These are phyloP conservation scores for Protonibea diacanthus DNA, from an alignment of 2,797 vertebrate genomes.

Conservation along the genomic window DNA sequence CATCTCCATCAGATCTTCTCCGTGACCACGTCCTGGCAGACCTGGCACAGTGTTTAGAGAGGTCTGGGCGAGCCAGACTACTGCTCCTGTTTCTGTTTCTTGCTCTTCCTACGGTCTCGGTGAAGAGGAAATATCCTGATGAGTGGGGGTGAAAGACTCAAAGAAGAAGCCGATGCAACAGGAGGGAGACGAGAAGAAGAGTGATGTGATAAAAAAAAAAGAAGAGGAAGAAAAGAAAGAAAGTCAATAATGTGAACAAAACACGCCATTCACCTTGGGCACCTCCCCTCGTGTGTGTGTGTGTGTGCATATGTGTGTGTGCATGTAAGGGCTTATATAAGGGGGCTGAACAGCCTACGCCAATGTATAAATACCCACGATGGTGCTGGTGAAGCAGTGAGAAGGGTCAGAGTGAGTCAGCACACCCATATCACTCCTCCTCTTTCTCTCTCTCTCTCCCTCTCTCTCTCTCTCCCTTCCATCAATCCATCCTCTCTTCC, in stretches of 20 bases:
- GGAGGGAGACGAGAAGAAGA: slow-evolving; percentile 38
- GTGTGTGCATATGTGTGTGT: slow-evolving; percentile 30
- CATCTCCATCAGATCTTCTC: slow-evolving; percentile 35
- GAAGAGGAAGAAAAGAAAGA: slow-evolving; percentile 44
- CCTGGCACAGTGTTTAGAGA: slow-evolving; percentile 61
- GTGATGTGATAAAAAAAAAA: slow-evolving; percentile 35
- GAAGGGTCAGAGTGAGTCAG: slow-evolving; percentile 83
- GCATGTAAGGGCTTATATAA: slow-evolving; percentile 78
- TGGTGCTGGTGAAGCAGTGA: slow-evolving; percentile 76
- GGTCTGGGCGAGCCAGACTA: slow-evolving; percentile 65
- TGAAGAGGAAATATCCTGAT: slow-evolving; percentile 47
- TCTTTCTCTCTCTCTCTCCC: slow-evolving; percentile 57
- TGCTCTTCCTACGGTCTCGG: slow-evolving; percentile 67
- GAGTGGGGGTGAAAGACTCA: slow-evolving; percentile 62
- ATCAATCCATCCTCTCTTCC: slow-evolving; percentile 66
- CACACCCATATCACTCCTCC: slow-evolving; percentile 80
- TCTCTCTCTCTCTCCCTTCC: slow-evolving; percentile 69
- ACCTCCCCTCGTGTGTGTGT: slow-evolving; percentile 50
- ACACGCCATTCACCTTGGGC: slow-evolving; percentile 64
- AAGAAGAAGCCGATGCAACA: slow-evolving; percentile 49
- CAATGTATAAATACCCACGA: slow-evolving; percentile 82
- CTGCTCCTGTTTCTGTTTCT: slow-evolving; percentile 54
- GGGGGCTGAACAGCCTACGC: slow-evolving; percentile 81
- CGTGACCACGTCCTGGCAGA: slow-evolving; percentile 55
- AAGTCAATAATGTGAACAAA: slow-evolving; percentile 74